These are phyloP conservation scores for Bactericera cockerelli DNA, from an alignment of 1,140 invertebrate species.

Conservation along the genomic window DNA sequence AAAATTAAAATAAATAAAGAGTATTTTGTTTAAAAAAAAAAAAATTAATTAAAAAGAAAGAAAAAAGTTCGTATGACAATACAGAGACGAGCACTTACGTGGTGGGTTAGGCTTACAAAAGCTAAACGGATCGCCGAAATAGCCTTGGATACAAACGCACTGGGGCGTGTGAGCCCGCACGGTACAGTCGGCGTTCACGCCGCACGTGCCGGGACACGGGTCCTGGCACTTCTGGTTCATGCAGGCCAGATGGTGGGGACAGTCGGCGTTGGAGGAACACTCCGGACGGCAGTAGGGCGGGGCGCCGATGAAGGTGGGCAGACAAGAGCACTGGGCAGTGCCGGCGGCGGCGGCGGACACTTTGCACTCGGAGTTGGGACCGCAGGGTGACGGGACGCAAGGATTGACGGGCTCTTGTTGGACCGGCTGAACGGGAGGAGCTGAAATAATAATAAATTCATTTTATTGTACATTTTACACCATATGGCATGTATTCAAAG, in stretches of 20 bases:
- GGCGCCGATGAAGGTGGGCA: conserved; percentile 29
- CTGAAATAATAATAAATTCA: too few relatives aligned
- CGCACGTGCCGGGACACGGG: conserved; percentile 40
- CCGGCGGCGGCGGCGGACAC: conserved; percentile 33
- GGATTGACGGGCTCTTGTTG: conserved; percentile 30
- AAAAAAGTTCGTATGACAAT: neutral
- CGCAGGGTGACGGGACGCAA: conserved; percentile 55
- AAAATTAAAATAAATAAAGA: too few relatives aligned
- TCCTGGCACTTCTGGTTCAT: conserved; percentile 38
- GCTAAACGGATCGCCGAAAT: conserved; percentile 50
- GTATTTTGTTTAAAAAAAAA: too few relatives aligned
- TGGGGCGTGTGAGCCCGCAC: conserved; percentile 47
- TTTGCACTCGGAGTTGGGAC: conserved; percentile 48
- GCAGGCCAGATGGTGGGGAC: conserved; percentile 35
- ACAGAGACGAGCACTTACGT: neutral
- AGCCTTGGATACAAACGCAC: conserved; percentile 45
- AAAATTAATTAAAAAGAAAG: neutral
- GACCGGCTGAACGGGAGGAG: neutral
- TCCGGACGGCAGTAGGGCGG: conserved; percentile 36
- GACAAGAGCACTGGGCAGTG: conserved; percentile 29
- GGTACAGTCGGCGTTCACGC: conserved; percentile 43
- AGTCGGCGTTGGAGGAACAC: conserved; percentile 36
- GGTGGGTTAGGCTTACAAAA: conserved; percentile 26
- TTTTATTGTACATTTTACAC: too few relatives aligned
- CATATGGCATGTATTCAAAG: too few relatives aligned